phyloP scores from a whole-genome alignment of 1,140 invertebrate genomes.

The Notospermus geniculatus region DNA sequence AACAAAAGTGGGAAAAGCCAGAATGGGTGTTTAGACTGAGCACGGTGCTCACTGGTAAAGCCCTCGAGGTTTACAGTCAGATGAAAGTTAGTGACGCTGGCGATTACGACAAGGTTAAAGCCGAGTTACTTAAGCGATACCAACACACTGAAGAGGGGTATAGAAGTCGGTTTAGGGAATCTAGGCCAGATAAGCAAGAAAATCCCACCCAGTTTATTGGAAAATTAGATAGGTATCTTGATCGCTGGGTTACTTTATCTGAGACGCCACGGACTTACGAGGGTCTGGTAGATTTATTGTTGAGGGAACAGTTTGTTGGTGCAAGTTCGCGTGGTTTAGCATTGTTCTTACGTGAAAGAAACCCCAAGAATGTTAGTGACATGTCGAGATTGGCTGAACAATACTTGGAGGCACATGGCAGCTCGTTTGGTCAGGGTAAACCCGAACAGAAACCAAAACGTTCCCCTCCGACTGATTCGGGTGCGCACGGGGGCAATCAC shows the following conservation, averaged over 20 bases:
- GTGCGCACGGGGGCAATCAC: too few species aligned
- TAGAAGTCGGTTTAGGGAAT: conserved; percentile 13
- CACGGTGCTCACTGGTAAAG: conserved; percentile 22
- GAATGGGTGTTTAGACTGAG: conserved; percentile 20
- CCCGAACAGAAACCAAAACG: too few species aligned
- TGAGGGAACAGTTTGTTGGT: conserved; percentile 3
- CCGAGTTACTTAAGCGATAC: conserved; percentile 25
- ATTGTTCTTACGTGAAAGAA: neutral
- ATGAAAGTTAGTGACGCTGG: conserved; percentile 18
- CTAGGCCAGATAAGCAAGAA: conserved; percentile 18
- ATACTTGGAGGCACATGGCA: conserved; percentile 8
- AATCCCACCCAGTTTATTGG: conserved; percentile 10
- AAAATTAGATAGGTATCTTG: neutral
- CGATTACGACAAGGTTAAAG: conserved; percentile 26
- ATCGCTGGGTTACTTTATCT: neutral
- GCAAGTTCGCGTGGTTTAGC: neutral
- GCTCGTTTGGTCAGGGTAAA: too few species aligned
- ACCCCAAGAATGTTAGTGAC: conserved; percentile 3
- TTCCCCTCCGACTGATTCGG: too few species aligned
- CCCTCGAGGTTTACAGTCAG: conserved; percentile 23
- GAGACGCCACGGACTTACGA: neutral
- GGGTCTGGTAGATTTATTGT: neutral
- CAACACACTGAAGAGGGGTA: conserved; percentile 6
- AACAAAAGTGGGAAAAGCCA: conserved; percentile 15
- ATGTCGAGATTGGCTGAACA: neutral